Conservation (phyloP, 2,113 vertebrate genomes). For the Silurus meridionalis region DNA sequence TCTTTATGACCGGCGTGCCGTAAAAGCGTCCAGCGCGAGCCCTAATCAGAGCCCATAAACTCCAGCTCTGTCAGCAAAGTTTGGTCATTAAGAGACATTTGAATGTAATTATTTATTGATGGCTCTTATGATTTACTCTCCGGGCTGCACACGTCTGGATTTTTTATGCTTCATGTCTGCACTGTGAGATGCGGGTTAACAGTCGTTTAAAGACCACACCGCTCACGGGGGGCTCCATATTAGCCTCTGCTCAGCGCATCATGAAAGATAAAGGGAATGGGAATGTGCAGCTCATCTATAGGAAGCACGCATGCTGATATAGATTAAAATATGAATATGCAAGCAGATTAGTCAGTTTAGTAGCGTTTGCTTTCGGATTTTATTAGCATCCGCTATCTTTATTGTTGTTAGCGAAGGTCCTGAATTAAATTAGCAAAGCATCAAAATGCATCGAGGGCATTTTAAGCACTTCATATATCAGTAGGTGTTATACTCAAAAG, state of each 20-base stretch:
- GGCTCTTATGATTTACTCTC: conserved; percentile 73
- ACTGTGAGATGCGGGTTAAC: conserved; percentile 63
- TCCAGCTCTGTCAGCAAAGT: conserved; percentile 75
- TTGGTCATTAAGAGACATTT: conserved; percentile 77
- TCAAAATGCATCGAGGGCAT: not conserved
- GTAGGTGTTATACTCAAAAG: conserved; percentile 1
- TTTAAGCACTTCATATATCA: not conserved
- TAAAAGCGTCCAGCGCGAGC: conserved; percentile 71
- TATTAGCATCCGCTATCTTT: not conserved
- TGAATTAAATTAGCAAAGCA: not conserved
- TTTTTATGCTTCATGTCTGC: conserved; percentile 60
- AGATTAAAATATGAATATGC: conserved; percentile 16
- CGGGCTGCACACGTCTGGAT: conserved; percentile 53
- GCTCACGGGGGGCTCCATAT: conserved; percentile 41
- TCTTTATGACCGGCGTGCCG: conserved; percentile 62
- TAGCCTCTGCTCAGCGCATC: conserved; percentile 39
- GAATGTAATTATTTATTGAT: conserved; percentile 83
- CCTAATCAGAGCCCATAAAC: conserved; percentile 72
- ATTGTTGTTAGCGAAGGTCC: not conserved
- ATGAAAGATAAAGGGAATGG: conserved; percentile 15
- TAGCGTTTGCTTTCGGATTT: not conserved
- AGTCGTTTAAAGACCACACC: conserved; percentile 61
- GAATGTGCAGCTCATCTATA: not conserved
- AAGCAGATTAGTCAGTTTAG: not conserved
- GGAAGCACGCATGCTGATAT: not conserved